phyloP scores from a whole-genome alignment of 2,888 invertebrate species.

The Metacarcinus magister region DNA sequence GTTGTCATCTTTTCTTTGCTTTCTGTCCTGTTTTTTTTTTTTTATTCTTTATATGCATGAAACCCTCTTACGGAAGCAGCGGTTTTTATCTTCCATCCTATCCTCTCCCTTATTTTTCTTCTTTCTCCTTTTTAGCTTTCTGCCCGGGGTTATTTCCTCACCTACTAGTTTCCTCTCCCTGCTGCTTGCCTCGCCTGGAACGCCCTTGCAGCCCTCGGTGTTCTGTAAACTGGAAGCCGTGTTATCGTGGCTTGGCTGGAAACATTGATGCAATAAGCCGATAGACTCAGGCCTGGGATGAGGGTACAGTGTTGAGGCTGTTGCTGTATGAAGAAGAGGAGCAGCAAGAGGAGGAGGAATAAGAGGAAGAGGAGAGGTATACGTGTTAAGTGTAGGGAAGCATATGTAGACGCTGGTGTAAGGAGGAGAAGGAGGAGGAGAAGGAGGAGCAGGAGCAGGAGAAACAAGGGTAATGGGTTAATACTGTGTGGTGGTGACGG shows the following conservation, averaged over 20 bases:
- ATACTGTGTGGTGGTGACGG: not conserved
- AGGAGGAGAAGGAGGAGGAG: not conserved
- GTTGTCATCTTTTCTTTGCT: not conserved
- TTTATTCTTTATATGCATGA: not conserved
- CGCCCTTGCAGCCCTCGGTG: not conserved
- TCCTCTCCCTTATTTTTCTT: not conserved
- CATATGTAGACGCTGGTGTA: not conserved
- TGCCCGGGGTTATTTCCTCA: not conserved
- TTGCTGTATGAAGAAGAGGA: not conserved
- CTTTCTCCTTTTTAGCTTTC: not conserved
- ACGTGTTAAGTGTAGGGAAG: not conserved
- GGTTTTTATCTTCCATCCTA: not conserved
- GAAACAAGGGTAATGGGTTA: not conserved
- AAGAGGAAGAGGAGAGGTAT: not conserved
- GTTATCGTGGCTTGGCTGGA: conserved; percentile 40
- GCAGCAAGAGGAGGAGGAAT: not conserved
- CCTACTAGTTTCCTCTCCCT: not conserved
- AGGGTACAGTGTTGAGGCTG: not conserved
- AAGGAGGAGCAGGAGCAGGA: not conserved
- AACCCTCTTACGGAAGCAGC: not conserved
- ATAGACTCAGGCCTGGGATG: not conserved
- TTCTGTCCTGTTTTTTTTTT: not conserved
- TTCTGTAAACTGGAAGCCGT: conserved; percentile 14
- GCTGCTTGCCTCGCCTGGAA: not conserved
- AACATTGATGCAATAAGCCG: conserved; percentile 53